Percentiles rank a stretch among this genome's conserved stretches.
Conservation (phyloP, 2,888 invertebrate genomes). For the Onchidella celtica region DNA sequence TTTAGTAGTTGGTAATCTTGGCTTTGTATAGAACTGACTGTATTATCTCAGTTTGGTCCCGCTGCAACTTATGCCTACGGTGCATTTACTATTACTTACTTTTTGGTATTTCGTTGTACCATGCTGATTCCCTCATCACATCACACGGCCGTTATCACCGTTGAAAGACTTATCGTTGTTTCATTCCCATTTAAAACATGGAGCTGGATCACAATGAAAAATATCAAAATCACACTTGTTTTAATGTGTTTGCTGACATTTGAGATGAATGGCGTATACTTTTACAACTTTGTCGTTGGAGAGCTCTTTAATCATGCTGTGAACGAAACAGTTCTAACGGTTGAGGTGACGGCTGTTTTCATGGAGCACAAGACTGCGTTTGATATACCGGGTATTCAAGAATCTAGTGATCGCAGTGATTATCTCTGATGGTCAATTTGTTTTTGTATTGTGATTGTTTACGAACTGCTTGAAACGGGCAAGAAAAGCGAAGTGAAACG, state of each 20-base stretch:
- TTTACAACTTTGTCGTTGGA: background rate
- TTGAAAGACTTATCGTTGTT: slow-evolving; percentile 27
- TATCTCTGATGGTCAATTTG: no score
- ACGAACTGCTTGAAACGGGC: background rate
- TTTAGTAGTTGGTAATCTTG: background rate
- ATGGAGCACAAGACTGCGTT: no score
- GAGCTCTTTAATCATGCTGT: background rate
- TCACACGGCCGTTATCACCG: slow-evolving; percentile 24
- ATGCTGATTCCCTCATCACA: background rate
- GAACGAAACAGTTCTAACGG: background rate
- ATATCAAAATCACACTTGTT: background rate
- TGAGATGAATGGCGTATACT: no score
- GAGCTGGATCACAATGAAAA: background rate
- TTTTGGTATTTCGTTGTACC: background rate
- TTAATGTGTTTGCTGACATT: no score
- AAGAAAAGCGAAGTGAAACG: background rate
- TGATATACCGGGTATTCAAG: background rate
- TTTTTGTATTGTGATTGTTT: background rate
- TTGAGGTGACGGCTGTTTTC: no score
- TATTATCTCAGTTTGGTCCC: background rate
- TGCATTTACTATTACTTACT: background rate
- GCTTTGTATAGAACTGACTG: background rate
- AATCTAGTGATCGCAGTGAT: background rate
- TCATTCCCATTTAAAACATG: slow-evolving; percentile 8
- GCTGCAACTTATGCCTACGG: background rate